Evolutionary conservation across 2,888 invertebrate species (phyloP).

Genomic region (Dermolepida albohirtum): DNA sequence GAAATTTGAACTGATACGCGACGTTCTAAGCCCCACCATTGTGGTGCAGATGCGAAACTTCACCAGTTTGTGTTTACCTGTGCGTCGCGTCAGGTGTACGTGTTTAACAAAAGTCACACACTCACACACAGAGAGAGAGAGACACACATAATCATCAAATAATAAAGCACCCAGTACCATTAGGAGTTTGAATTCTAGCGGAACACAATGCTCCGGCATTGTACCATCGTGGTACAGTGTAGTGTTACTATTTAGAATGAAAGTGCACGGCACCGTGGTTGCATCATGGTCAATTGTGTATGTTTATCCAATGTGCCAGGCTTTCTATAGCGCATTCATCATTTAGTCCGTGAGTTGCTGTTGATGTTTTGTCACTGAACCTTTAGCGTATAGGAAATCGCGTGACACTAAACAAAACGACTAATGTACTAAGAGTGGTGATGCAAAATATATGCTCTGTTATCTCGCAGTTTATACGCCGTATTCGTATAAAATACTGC

Average conservation of each 20-base stretch:
- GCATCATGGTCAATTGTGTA: constrained; percentile 47
- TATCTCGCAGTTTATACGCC: not conserved
- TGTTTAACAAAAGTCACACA: constrained; percentile 21
- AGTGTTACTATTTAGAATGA: constrained; percentile 9
- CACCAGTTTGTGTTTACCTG: constrained; percentile 43
- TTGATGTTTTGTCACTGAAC: constrained; percentile 15
- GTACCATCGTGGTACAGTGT: constrained; percentile 2
- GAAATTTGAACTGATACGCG: constrained; percentile 35
- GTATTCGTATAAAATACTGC: no score
- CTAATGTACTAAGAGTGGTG: constrained; percentile 9
- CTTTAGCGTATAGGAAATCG: constrained; percentile 13
- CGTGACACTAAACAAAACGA: constrained; percentile 5
- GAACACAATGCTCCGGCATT: not conserved
- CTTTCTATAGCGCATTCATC: constrained; percentile 45
- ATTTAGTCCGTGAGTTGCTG: constrained; percentile 23
- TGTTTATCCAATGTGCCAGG: constrained; percentile 47
- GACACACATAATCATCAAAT: not conserved
- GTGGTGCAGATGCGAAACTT: constrained; percentile 38
- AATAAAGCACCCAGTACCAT: not conserved
- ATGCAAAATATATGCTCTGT: constrained; percentile 22
- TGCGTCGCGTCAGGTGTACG: constrained; percentile 40
- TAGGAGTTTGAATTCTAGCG: not conserved
- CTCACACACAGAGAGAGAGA: no score
- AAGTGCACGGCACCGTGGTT: constrained; percentile 35
- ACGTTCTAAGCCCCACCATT: constrained; percentile 42